Evolutionary conservation across 2,797 vertebrate genomes (phyloP).

Genomic region (Rallus crepitans): DNA sequence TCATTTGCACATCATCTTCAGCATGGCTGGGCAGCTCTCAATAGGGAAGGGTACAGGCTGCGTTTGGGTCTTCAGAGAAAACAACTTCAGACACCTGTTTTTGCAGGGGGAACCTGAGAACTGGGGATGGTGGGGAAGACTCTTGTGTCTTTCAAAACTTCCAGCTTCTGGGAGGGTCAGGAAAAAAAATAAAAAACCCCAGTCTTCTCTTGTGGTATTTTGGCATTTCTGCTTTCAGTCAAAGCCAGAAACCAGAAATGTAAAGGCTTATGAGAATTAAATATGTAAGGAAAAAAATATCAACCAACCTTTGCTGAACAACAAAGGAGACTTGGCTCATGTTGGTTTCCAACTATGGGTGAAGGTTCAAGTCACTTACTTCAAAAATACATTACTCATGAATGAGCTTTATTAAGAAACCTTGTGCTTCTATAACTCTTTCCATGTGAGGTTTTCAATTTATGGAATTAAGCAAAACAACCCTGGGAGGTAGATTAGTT

Average conservation of each 20-base stretch:
- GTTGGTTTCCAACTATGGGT: slow-evolving; percentile 71
- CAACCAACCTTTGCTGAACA: slow-evolving; percentile 60
- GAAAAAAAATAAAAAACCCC: background rate
- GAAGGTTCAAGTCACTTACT: slow-evolving; percentile 73
- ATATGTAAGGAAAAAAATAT: slow-evolving; percentile 49
- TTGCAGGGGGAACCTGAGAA: background rate
- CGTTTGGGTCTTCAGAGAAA: background rate
- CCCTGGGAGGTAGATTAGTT: slow-evolving; percentile 72
- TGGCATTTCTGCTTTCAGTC: slow-evolving; percentile 70
- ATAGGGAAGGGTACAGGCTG: background rate
- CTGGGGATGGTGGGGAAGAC: background rate
- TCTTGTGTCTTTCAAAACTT: background rate
- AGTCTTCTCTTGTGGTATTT: slow-evolving; percentile 65
- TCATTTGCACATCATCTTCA: background rate
- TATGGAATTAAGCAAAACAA: slow-evolving; percentile 75
- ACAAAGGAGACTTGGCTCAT: slow-evolving; percentile 59
- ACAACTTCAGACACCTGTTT: background rate
- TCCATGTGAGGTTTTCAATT: slow-evolving; percentile 75
- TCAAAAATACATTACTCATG: slow-evolving; percentile 74
- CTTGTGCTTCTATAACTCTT: slow-evolving; percentile 70
- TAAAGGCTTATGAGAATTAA: slow-evolving; percentile 61
- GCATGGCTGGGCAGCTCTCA: background rate
- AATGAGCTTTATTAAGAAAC: slow-evolving; percentile 74
- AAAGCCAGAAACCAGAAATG: slow-evolving; percentile 71
- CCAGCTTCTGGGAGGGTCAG: slow-evolving; percentile 61